Conservation (phyloP, 2,113 vertebrate species). For the Heteronetta atricapilla region DNA sequence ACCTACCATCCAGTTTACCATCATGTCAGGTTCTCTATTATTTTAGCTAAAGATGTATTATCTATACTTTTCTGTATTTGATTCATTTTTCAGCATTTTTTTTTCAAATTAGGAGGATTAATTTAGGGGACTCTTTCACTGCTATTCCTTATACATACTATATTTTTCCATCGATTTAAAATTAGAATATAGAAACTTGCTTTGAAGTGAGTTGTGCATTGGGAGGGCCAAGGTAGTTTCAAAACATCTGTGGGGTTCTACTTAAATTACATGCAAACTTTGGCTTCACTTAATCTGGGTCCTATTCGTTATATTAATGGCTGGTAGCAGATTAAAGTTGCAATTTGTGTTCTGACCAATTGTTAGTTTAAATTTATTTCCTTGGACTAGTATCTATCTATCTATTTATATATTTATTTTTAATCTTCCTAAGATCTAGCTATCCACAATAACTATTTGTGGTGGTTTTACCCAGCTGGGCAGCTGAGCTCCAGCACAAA, state of each 20-base stretch:
- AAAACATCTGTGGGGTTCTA: neutral
- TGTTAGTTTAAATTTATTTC: neutral
- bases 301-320: neutral
- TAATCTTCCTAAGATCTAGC: neutral
- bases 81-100: neutral
- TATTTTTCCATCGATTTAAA: neutral
- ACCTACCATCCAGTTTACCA: neutral
- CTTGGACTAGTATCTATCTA: neutral
- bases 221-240: neutral
- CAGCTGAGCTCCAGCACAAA: no score
- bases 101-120: neutral
- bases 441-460: neutral
- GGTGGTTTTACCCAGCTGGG: no score
- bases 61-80: neutral
- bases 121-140: neutral
- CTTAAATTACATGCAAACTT: neutral
- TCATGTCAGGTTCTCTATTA: neutral
- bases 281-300: neutral
- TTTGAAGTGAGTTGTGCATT: neutral
- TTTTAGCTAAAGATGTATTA: neutral
- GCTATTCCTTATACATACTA: neutral
- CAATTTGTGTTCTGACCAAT: neutral
- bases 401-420: neutral
- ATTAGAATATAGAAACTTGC: neutral
- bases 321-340: neutral